Conservation (phyloP, 2,888 invertebrate genomes). For the Stenodema calcarata region DNA sequence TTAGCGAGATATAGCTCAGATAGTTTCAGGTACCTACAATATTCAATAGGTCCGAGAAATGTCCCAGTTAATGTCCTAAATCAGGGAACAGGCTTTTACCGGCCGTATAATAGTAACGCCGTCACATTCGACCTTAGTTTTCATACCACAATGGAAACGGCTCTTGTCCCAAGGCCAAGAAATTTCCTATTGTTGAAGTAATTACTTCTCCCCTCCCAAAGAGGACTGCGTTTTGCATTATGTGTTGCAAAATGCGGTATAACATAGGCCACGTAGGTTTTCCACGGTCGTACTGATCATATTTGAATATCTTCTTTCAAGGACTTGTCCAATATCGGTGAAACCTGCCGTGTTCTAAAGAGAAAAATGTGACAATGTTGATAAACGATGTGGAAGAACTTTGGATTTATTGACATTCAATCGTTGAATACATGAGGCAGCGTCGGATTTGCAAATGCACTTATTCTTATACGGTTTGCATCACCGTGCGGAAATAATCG, state of each 20-base stretch:
- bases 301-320: background rate
- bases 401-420: background rate
- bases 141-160: background rate
- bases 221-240: background rate
- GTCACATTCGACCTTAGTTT: background rate
- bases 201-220: background rate
- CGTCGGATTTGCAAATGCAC: too few species aligned
- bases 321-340: background rate
- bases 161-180: background rate
- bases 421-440: background rate
- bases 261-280: conserved; percentile 7
- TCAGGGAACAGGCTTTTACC: background rate
- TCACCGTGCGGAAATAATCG: too few species aligned
- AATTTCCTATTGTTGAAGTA: conserved; percentile 27
- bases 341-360: background rate
- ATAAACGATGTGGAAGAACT: background rate
- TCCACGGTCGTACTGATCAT: background rate
- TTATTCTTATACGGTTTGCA: too few species aligned
- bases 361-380: background rate
- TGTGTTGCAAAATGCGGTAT: background rate
- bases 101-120: background rate
- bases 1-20: background rate
- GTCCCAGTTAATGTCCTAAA: background rate
- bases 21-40: background rate
- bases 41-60: background rate